Percentiles rank a stretch among this genome's conserved stretches.
phyloP scores from a whole-genome alignment of 1,140 invertebrate genomes.

The Euwallacea fornicatus region DNA sequence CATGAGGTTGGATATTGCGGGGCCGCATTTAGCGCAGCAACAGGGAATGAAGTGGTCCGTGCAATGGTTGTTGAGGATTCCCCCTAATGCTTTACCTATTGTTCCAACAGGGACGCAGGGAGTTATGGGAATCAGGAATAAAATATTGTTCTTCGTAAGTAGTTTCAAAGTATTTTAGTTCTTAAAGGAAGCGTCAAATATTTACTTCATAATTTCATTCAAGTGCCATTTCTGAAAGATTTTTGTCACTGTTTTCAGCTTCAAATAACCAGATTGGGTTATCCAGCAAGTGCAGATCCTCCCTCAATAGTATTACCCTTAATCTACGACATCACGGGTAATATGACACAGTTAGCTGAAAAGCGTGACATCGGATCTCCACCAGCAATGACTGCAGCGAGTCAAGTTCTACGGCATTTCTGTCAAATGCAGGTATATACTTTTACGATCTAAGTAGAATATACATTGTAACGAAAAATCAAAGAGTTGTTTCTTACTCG shows the following conservation, averaged over 20 bases:
- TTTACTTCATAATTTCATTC: too few relatives aligned
- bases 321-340: conserved; percentile 83
- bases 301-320: conserved; percentile 82
- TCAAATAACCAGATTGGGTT: conserved; percentile 77
- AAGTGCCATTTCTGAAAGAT: conserved; percentile 1
- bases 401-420: conserved; percentile 67
- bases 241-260: conserved; percentile 59
- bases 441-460: too few relatives aligned
- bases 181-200: too few relatives aligned
- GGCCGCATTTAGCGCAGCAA: conserved; percentile 65
- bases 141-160: conserved; percentile 89
- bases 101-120: conserved; percentile 83
- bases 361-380: conserved; percentile 66
- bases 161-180: conserved; percentile 12
- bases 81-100: conserved; percentile 80
- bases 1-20: conserved; percentile 78
- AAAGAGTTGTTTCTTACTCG: too few relatives aligned
- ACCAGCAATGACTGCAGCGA: conserved; percentile 65
- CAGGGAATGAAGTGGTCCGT: conserved; percentile 75
- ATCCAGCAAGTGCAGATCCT: conserved; percentile 67
- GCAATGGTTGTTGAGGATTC: conserved; percentile 88
- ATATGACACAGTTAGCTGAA: conserved; percentile 84
- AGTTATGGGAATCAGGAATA: conserved; percentile 78
- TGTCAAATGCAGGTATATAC: conserved; percentile 58
- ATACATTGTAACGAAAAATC: too few relatives aligned